Conservation (phyloP, 2,797 vertebrate species). For the Catostomus latipinnis region DNA sequence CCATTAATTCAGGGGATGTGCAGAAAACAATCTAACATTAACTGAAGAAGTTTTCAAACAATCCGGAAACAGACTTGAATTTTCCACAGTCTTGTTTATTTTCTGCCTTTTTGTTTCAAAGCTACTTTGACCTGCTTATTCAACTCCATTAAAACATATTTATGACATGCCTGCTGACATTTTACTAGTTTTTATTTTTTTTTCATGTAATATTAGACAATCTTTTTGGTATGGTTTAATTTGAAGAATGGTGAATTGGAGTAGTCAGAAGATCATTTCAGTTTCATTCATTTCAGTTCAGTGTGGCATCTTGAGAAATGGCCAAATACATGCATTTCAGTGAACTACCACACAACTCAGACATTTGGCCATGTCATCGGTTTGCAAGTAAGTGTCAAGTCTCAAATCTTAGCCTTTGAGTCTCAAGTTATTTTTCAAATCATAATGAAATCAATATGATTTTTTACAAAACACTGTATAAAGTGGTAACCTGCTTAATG, state of each 20-base stretch:
- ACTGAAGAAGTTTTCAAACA: constrained; percentile 3
- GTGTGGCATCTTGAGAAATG: background rate
- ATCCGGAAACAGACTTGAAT: background rate
- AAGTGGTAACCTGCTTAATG: no score
- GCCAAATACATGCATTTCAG: background rate
- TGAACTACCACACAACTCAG: no score
- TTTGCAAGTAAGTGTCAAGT: no score
- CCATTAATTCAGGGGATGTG: constrained; percentile 13
- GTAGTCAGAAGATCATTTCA: background rate
- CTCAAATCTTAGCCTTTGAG: no score
- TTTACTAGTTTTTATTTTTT: background rate
- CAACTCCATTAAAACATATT: constrained; percentile 6
- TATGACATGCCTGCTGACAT: background rate
- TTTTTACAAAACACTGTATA: no score
- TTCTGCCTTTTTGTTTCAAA: background rate
- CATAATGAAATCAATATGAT: no score
- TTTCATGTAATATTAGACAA: background rate
- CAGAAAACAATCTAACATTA: constrained; percentile 21
- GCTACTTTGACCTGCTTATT: background rate
- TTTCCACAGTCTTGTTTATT: constrained; percentile 23
- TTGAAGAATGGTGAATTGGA: constrained; percentile 6
- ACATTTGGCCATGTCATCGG: no score
- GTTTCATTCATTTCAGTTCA: background rate
- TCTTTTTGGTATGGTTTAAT: constrained; percentile 3
- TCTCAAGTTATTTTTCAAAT: no score